These are phyloP conservation scores for Rhinatrema bivittatum DNA, from an alignment of 2,797 vertebrate genomes.

Conservation along the genomic window DNA sequence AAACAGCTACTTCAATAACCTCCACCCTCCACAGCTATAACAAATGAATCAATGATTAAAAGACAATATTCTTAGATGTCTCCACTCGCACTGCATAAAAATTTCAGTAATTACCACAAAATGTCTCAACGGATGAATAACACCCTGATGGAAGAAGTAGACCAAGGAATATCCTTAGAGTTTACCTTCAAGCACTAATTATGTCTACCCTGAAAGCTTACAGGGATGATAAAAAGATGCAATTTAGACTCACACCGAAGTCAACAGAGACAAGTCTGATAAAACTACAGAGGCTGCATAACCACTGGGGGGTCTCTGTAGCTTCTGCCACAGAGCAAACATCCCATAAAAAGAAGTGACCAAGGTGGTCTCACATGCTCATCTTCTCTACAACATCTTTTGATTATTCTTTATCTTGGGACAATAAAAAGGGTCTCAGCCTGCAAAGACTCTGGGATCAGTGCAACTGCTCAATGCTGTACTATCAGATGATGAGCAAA, in stretches of 20 bases:
- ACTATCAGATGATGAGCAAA: not conserved
- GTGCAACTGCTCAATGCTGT: too few species aligned
- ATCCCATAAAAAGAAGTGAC: too few species aligned
- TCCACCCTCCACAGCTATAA: not conserved
- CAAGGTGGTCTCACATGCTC: too few species aligned
- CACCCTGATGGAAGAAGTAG: not conserved
- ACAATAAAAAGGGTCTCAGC: too few species aligned
- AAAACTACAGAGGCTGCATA: conserved; percentile 2
- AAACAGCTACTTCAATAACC: too few species aligned
- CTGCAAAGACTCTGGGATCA: too few species aligned
- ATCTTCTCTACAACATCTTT: too few species aligned
- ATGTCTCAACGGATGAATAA: not conserved
- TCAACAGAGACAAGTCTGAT: not conserved
- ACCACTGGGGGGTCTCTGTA: not conserved
- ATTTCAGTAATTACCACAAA: not conserved
- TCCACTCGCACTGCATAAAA: not conserved
- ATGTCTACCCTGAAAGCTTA: not conserved
- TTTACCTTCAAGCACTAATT: not conserved
- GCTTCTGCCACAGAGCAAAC: too few species aligned
- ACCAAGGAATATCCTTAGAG: not conserved
- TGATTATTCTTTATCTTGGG: too few species aligned
- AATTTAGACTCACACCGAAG: conserved; percentile 16
- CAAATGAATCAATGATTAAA: not conserved
- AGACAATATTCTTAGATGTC: not conserved
- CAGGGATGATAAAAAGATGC: not conserved